Evolutionary conservation across 1,140 invertebrate genomes (phyloP), one percentile per base, ranked within the genome.

Genomic region (Zaprionus nigranus): DNA sequence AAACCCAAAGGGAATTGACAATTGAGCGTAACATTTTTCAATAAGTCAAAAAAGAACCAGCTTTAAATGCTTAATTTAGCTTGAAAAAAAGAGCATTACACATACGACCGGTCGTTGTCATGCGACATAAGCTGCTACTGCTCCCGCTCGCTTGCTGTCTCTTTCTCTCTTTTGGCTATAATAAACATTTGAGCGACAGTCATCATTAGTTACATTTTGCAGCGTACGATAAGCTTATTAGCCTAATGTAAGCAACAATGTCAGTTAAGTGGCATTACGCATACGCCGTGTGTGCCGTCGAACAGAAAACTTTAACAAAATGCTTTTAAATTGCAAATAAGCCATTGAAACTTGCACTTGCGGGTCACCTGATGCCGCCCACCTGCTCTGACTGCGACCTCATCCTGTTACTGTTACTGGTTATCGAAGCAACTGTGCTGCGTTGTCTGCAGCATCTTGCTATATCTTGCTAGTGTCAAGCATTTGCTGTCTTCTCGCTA

Each of bases 261-360:
- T 78, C 70, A 61, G 68, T 85, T 79, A 75, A 78, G 78, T 82
- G 64, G 70, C 30, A 67, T 69, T 75, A 57, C 64, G 79, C 66
- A 78, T 85, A 78, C 82, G 74, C 74, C 38, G 56, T 38, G 62
- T 64, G 36, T 60, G 75, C 26, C 9, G 7, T 20, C 17, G 20
- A 49, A 20, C 11, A 17, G 17, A 51, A 51, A 51, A 46, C 59
- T 71, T 67, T 61, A 78, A 74, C 61, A 58, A 65, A 54, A 56
- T 60, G 63, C 65, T 67, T 66, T 84, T 82, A 85, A 84, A 84
- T 85, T 84, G 75, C 78, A 85, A 71, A 83, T 71, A 78, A 81
- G 73, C 78, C 51, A 71, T 70, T 46, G 75, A 74, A 84, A 59
- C 40, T 64, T 22, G 66, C 67, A 74, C 62, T 64, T 54, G 30